Conservation (phyloP, 2,888 invertebrate genomes). For the Griposia aprilina region DNA sequence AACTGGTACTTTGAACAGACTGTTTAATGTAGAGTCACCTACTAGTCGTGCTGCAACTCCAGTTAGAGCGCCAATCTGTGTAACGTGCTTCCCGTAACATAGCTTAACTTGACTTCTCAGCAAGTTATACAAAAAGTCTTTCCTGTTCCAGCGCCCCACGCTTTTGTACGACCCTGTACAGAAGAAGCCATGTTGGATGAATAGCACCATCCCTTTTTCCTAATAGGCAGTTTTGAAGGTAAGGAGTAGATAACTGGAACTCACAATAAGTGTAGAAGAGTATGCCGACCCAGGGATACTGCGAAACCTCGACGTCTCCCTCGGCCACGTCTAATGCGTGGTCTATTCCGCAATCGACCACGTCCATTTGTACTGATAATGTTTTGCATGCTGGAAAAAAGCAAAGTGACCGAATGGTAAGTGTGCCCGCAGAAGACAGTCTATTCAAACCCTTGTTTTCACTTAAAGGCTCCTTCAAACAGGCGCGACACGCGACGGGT, state of each 20-base stretch:
- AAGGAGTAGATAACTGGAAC: conserved; percentile 4
- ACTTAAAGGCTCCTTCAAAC: too few species aligned
- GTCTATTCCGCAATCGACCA: conserved; percentile 59
- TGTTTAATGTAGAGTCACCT: too few species aligned
- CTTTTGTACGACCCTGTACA: background rate
- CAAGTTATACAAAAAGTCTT: too few species aligned
- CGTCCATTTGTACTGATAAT: conserved; percentile 43
- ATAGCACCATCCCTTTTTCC: background rate
- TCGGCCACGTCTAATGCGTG: conserved; percentile 53
- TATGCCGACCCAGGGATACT: conserved; percentile 62
- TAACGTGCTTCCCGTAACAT: too few species aligned
- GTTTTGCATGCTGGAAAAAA: conserved; percentile 38
- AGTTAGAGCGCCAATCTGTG: too few species aligned
- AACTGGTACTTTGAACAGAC: too few species aligned
- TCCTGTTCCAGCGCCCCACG: too few species aligned
- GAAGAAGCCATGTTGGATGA: background rate
- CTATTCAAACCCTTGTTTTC: too few species aligned
- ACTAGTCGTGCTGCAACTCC: too few species aligned
- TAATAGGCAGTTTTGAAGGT: background rate
- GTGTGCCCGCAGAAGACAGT: too few species aligned
- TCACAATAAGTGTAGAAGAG: conserved; percentile 57
- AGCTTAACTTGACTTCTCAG: too few species aligned
- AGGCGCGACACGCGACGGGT: too few species aligned
- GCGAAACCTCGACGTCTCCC: conserved; percentile 27
- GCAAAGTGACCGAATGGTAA: background rate